phyloP scores from a whole-genome alignment of 23 tunicate species.

The Clavelina lepadiformis region DNA sequence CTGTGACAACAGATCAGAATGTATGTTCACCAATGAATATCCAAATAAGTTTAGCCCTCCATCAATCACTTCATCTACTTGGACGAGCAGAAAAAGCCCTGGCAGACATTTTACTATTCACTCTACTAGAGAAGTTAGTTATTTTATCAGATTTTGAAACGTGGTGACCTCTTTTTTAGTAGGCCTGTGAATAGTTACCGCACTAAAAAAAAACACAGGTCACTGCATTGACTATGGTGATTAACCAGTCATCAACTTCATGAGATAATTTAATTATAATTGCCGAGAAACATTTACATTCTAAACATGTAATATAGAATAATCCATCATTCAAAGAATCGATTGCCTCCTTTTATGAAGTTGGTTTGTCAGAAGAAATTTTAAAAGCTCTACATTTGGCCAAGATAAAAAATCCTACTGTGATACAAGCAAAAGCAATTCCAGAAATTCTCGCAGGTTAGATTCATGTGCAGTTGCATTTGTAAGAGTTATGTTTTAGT shows the following conservation, averaged over 20 bases:
- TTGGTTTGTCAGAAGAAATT: conserved; percentile 17
- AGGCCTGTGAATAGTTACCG: too few relatives aligned
- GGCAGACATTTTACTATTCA: conserved; percentile 80
- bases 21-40: conserved; percentile 70
- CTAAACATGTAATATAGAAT: too few relatives aligned
- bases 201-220: too few relatives aligned
- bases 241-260: too few relatives aligned
- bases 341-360: conserved; percentile 15
- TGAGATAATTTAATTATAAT: too few relatives aligned
- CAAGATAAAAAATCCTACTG: conserved; percentile 30
- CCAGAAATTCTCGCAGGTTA: conserved; percentile 44
- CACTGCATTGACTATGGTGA: too few relatives aligned
- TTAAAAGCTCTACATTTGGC: conserved; percentile 22
- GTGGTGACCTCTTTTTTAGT: too few relatives aligned
- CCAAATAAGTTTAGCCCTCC: conserved; percentile 76
- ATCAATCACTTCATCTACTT: conserved; percentile 38
- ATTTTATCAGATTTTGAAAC: too few relatives aligned
- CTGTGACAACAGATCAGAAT: conserved; percentile 24
- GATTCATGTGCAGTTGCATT: too few relatives aligned
- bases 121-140: conserved; percentile 37
- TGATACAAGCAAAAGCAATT: conserved; percentile 52
- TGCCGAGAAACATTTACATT: too few relatives aligned
- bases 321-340: conserved; percentile 48
- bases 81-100: conserved; percentile 80
- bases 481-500: too few relatives aligned